A percentile compares a stretch with the other conserved stretches of the same genome.
Evolutionary conservation across 2,113 vertebrate species (phyloP).

Genomic region (Calyptomena viridis): DNA sequence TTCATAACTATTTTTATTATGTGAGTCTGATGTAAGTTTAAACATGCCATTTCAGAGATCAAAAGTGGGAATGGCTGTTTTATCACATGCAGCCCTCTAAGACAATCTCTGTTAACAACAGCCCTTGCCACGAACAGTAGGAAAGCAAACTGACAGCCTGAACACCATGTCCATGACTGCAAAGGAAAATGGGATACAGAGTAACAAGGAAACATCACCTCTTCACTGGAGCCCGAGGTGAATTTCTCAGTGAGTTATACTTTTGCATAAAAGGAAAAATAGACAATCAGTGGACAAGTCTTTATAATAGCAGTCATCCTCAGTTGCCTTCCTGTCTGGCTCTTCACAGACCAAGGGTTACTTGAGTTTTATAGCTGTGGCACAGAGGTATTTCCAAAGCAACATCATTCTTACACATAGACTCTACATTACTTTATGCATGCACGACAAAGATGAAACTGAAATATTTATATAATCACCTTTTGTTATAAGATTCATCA

Average conservation of each 20-base stretch:
- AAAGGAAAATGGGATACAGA: not conserved
- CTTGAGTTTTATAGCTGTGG: not conserved
- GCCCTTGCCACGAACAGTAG: not conserved
- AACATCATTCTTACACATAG: not conserved
- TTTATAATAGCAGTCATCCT: not conserved
- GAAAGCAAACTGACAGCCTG: not conserved
- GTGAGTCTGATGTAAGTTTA: not conserved
- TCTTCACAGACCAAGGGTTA: not conserved
- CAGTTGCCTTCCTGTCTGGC: not conserved
- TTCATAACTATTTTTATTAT: not conserved
- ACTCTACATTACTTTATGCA: not conserved
- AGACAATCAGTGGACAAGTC: not conserved
- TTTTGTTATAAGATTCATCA: not conserved
- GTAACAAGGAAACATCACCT: not conserved
- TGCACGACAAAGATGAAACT: not conserved
- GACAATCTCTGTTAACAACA: not conserved
- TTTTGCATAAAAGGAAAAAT: not conserved
- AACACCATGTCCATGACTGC: not conserved
- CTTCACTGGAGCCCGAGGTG: not conserved
- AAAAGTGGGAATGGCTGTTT: not conserved
- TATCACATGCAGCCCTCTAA: not conserved
- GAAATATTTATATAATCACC: not conserved
- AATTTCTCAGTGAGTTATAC: not conserved
- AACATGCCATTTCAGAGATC: not conserved
- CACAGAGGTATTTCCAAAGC: not conserved